Base-by-base conservation (phyloP, 23 tunicate species). In the Phallusia fumigata region DNA sequence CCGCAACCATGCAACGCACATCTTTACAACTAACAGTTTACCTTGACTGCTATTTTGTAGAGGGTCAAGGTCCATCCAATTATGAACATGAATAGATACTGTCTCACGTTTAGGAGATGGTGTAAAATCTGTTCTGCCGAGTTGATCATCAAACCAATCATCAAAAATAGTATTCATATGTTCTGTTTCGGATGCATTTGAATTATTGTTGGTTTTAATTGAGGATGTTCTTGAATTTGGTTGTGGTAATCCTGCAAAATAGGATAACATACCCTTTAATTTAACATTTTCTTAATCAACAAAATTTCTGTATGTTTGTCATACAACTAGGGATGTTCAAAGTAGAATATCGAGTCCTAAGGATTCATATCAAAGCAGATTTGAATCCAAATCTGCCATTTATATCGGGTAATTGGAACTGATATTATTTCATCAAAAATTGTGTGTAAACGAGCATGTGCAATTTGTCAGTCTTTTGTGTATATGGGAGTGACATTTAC, bases 31-130 rank as follows among this genome's bases (percentile, higher is more conserved):
- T 40, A 3, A 40, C 5, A 40, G 13, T 58, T 13, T 6, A 58
- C 69, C 69, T 18, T 40, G n/a, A 44, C 32, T 72, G 73, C 44
- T 65, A 21, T 30, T 75, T 30, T 36, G 64, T 69, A 88, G 81
- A 30, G 94, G 94, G 53, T 89, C 94, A 84, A 84, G 85, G 64
- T 89, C 94, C 31, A 85, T 31, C 88, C 87, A 84, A 40, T 84
- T 53, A 1, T 77, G 81, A 0, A 53, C 19, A 18, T 33, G 30
- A 36, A 65, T 32, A 16, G 30, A 18, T 3, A 28, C 51, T 33
- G 65, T 32, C 40, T 84, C 77, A 15, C 49, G 78, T 52, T 53
- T 79, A 13, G 84, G 81, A 0, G 85, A 84, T 8, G 81, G 75
- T 32, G 81, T 53, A 28, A 11, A 35, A 28, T 81, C 77, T 32